Evolutionary conservation across 1,140 invertebrate species (phyloP), one percentile per base, ranked within the genome.

Genomic region (Drosophila simulans): DNA sequence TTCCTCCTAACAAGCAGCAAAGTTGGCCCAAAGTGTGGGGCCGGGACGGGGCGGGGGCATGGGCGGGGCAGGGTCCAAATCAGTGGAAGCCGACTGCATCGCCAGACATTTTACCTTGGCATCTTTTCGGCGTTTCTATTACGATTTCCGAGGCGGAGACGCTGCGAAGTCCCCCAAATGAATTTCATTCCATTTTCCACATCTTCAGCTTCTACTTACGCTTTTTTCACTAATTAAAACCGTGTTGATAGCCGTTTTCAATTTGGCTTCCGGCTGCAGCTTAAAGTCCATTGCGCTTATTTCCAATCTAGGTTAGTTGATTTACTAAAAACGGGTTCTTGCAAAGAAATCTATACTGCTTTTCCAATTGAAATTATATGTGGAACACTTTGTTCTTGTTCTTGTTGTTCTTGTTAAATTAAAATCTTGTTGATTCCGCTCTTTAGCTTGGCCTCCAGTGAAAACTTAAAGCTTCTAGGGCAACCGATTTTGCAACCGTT

Each of bases 1-100:
- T 89, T 89, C 85, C 84, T 80, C 76, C 84, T 84, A 88, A 88
- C 83, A 88, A 88, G 83, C 84, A 74, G 52, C 80, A 83, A 89
- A 88, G 75, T 88, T 84, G 68, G 79, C 39, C 58, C 59, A 73
- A 45, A 25, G 58, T 22, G 25, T 3, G 31, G 7, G 31, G 31
- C 31, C 31, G 7, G 20, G 3, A 22, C 20, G 20, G 20, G 20
- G 31, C 5, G 20, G 34, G 42, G 35, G 42, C 1, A 17, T 17
- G 35, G 3, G 39, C 8, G 22, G 35, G 45, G 15, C 1, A 13
- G 45, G 43, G 52, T n/a, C 43, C 43, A 65, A 53, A 74, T 68
- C 83, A 72, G 66, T 31, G 59, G 53, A 68, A 49, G 57, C 56
- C 78, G 42, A 45, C 68, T 77, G 77, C 83, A 83, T 49, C 25